These are phyloP conservation scores for Thaleichthys pacificus DNA, from an alignment of 2,797 vertebrate genomes.

Conservation along the genomic window DNA sequence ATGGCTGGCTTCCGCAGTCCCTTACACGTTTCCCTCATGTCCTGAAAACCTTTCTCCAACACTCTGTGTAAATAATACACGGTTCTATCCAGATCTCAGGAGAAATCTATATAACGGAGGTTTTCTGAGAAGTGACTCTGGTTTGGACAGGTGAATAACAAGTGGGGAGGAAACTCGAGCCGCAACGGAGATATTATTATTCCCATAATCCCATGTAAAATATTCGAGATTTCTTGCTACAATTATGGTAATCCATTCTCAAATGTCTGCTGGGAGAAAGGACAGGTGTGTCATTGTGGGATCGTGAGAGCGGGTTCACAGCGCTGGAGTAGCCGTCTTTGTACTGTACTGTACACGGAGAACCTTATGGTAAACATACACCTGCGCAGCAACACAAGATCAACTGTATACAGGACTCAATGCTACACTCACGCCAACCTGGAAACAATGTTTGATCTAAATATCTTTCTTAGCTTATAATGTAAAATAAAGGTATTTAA, in stretches of 20 bases:
- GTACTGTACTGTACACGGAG: neutral
- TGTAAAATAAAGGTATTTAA: neutral
- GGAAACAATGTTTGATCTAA: neutral
- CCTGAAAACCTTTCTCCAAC: neutral
- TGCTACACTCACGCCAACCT: neutral
- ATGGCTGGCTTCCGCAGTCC: neutral
- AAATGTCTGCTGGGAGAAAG: constrained; percentile 25
- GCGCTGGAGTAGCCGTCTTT: too few relatives aligned
- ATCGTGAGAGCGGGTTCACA: constrained; percentile 8
- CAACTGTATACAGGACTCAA: neutral
- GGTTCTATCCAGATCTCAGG: neutral
- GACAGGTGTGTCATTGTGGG: constrained; percentile 21
- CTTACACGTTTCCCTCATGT: neutral
- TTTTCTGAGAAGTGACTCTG: neutral
- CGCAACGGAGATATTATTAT: constrained; percentile 31
- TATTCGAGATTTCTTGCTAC: constrained; percentile 40
- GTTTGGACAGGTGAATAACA: constrained; percentile 35
- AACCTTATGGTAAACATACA: neutral
- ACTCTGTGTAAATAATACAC: neutral
- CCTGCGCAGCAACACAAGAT: neutral
- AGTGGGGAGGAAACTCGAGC: constrained; percentile 17
- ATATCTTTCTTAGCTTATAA: neutral
- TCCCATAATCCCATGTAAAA: constrained; percentile 47
- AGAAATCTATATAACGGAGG: neutral
- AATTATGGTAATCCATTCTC: constrained; percentile 48